A percentile compares a stretch with the other conserved stretches of the same genome.
Conservation (phyloP, 2,888 invertebrate genomes). For the Cephonodes hylas region DNA sequence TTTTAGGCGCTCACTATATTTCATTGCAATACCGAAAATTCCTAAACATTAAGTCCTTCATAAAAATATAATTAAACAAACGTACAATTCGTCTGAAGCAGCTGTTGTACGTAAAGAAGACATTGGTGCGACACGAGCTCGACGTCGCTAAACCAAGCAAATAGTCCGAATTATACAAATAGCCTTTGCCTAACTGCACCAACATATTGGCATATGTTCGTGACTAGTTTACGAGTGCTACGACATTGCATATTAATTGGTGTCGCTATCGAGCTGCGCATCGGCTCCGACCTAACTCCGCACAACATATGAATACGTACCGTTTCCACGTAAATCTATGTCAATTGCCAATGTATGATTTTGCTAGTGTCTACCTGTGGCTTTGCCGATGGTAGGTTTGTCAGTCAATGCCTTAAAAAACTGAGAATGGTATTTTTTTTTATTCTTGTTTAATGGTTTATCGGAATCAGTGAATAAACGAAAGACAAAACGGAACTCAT, state of each 20-base stretch:
- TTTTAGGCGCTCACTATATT: too few relatives aligned
- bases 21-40: too few relatives aligned
- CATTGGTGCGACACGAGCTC: background rate
- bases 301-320: conserved; percentile 6
- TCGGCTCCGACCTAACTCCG: conserved; percentile 63
- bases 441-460: too few relatives aligned
- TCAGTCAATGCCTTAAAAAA: background rate
- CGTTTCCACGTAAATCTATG: background rate
- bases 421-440: too few relatives aligned
- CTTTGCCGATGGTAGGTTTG: background rate
- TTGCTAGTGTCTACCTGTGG: too few relatives aligned
- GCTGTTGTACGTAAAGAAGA: background rate
- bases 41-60: too few relatives aligned
- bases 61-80: too few relatives aligned
- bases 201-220: conserved; percentile 79
- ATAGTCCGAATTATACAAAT: conserved; percentile 74
- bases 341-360: background rate
- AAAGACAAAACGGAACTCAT: too few relatives aligned
- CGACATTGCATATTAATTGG: conserved; percentile 80
- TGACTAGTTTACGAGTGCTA: conserved; percentile 78
- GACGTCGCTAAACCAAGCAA: conserved; percentile 37
- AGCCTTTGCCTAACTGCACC: conserved; percentile 71
- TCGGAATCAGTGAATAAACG: too few relatives aligned
- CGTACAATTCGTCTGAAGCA: too few relatives aligned
- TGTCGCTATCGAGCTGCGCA: conserved; percentile 72